Base-by-base conservation (phyloP, 2,113 vertebrate genomes). In the Erythrolamprus reginae region DNA sequence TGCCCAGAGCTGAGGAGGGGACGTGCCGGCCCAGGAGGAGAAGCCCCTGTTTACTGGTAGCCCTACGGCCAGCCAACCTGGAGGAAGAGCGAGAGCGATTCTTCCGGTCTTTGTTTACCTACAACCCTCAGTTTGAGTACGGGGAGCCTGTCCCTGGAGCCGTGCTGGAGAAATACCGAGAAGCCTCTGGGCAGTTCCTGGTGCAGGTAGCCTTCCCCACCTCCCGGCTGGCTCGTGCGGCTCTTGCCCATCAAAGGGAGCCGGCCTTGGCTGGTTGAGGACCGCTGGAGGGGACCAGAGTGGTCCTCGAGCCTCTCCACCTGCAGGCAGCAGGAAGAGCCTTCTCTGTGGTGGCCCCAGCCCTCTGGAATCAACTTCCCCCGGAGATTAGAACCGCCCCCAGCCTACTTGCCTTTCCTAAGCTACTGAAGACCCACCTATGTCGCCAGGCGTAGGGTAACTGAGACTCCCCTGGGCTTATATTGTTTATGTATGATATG, bases 81-180 rank as follows among this genome's bases (percentile, higher is more conserved):
- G 98, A 99, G 87, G 93, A 95, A 83, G 98, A 99, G 92, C 97
- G 98, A 89, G 96, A 97, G 87, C 94, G 95, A 0, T 99, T 99
- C 97, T 99, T 99, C 95, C 97, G 97, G 92, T 97, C 98, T 5
- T 94, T 97, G 91, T 99, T 97, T 92, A 96, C 97, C 82, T 98
- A 99, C 84, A 98, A 99, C 88, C 99, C 99, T 4, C 99, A 99
- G 97, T 99, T 99, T 61, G 97, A 98, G 92, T 99, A 99, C 85
- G 91, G 96, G 0, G 97, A 98, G 92, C 98, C 98, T 0, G 94
- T 98, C 92, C 98, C 98, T 3, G 96, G 92, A 19, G 95, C 96
- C 1, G 98, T 99, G 82, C 93, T 99, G 95, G 98, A 99, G 45
- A 99, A 99, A 92, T 99, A 99, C 97, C 92, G 94, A 0, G 97